Conservation (phyloP, 2,888 invertebrate genomes). For the Morpho helenor region DNA sequence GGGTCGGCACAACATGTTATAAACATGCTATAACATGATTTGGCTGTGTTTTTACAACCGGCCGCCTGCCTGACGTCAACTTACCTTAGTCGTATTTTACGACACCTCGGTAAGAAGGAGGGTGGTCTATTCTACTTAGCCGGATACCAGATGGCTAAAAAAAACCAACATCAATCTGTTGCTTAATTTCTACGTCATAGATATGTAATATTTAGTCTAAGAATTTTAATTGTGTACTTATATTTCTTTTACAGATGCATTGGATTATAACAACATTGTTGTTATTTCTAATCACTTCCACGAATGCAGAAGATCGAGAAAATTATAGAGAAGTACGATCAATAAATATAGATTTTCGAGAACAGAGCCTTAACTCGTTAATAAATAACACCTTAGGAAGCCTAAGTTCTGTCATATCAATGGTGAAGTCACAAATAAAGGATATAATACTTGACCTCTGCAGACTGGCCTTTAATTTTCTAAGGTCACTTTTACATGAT, state of each 20-base stretch:
- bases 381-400: conserved; percentile 30
- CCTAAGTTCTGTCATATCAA: conserved; percentile 33
- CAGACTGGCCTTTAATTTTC: conserved; percentile 34
- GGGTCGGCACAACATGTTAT: no score
- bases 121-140: no score
- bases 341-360: conserved; percentile 4
- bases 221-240: background rate
- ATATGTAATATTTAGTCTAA: no score
- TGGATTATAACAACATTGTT: conserved; percentile 15
- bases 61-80: no score
- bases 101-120: no score
- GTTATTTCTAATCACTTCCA: conserved; percentile 6
- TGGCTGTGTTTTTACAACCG: no score
- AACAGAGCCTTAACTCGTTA: conserved; percentile 14
- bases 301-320: conserved; percentile 6
- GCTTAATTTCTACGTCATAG: no score
- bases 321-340: conserved; percentile 17
- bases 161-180: no score
- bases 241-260: conserved; percentile 33
- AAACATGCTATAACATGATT: no score
- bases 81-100: no score
- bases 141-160: no score
- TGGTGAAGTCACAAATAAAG: conserved; percentile 44
- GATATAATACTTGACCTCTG: conserved; percentile 42
- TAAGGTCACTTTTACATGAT: conserved; percentile 34